These are phyloP conservation scores for Parapsyche elsis DNA, from an alignment of 1,140 invertebrate species.

Conservation along the genomic window DNA sequence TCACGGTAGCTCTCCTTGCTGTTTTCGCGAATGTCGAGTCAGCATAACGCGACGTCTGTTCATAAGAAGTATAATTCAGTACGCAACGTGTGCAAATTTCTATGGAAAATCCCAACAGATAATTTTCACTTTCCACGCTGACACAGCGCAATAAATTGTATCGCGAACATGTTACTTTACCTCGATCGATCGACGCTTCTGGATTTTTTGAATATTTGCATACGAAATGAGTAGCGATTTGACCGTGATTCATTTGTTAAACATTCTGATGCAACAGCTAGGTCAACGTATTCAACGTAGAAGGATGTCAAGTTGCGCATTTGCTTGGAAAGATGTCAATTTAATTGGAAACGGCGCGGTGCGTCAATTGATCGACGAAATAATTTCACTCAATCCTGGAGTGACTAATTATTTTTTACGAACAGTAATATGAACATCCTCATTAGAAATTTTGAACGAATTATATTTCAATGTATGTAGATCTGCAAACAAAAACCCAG, in stretches of 20 bases:
- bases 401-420: neutral
- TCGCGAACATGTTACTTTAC: too few species aligned
- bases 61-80: too few species aligned
- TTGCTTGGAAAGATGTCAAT: neutral
- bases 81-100: too few species aligned
- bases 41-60: too few species aligned
- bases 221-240: neutral
- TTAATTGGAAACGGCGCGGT: neutral
- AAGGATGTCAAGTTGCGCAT: constrained; percentile 17
- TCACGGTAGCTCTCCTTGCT: too few species aligned
- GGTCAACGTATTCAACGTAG: neutral
- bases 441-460: neutral
- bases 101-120: neutral
- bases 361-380: neutral
- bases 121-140: constrained; percentile 10
- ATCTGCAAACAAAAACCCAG: too few species aligned
- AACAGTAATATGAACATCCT: too few species aligned
- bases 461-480: neutral
- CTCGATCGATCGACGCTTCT: neutral
- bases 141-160: neutral
- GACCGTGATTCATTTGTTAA: constrained; percentile 6
- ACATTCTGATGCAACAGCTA: constrained; percentile 2
- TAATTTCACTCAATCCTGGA: neutral
- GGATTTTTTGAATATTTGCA: neutral
- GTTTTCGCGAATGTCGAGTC: too few species aligned